Base-by-base conservation (phyloP, 2,113 vertebrate species). In the Lontra canadensis region DNA sequence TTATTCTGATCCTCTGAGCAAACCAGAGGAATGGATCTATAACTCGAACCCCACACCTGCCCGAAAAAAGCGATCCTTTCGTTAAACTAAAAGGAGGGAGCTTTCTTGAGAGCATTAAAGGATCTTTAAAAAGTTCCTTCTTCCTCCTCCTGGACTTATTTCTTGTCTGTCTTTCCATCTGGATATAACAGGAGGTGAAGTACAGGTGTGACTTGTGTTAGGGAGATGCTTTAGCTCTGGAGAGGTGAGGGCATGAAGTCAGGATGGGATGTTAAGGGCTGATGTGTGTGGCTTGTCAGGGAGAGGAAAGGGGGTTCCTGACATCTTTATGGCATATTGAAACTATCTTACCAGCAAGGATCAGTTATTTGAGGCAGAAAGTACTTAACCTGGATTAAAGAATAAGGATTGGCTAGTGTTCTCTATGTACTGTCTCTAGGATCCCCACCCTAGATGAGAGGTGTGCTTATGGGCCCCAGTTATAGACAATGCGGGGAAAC, bases 401-500 rank as follows among this genome's bases (percentile, higher is more conserved):
- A 90, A 23, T 52, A 73, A 73, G 21, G 6, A 42, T 49, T 47
- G 17, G 7, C 7, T 36, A 20, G 1, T 47, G 1, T 44, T 47
- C 29, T 49, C 21, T 65, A 0, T 26, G 15, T 6, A 34, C 1
- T 59, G 1, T 39, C 17, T 83, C 31, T 36, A n/a, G 61, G 15
- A 73, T 25, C 2, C 5, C 23, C 26, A 85, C 7, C 3, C 5
- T 12, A n/a, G 21, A 3, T 31, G 3, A 76, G 31, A 52, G 29
- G 4, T 2, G 7, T 7, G 10, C 1, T 14, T 8, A 42, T 52
- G 20, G n/a, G 8, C 7, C 11, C 9, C 21, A 21, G 1, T 42
- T 67, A 67, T 1, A 26, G 21, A 69, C 34, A 92, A 81, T 25
- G 8, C 10, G 25, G 47, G 26, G 39, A 91, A 86, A 74, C 6